These are phyloP conservation scores for Plebejus argus DNA, from an alignment of 2,888 invertebrate genomes.

Conservation along the genomic window DNA sequence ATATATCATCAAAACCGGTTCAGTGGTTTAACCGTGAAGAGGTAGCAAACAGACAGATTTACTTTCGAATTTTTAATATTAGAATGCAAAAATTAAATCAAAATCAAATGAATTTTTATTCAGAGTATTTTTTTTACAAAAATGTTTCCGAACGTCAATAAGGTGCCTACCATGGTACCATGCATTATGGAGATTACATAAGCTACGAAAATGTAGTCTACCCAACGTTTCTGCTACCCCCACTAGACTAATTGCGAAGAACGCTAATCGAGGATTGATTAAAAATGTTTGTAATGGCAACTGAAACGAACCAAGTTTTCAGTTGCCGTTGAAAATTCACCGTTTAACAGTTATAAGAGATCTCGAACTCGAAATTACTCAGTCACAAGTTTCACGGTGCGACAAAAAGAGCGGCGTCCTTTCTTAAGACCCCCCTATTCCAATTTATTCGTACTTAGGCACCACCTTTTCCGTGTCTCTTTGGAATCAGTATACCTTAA, in stretches of 20 bases:
- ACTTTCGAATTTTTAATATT: no score
- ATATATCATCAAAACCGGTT: no score
- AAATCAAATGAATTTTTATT: no score
- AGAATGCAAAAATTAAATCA: no score
- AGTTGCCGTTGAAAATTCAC: constrained; percentile 61
- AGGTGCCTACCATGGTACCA: no score
- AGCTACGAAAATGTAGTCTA: no score
- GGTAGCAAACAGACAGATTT: no score
- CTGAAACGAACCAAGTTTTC: constrained; percentile 26
- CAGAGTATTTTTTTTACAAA: no score
- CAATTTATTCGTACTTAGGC: constrained; percentile 62
- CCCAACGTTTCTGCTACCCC: neutral
- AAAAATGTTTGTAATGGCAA: constrained; percentile 37
- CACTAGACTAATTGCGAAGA: neutral
- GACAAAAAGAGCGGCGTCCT: constrained; percentile 41
- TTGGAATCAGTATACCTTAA: constrained; percentile 66
- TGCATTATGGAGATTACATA: no score
- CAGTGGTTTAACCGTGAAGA: no score
- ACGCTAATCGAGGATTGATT: constrained; percentile 36
- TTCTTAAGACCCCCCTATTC: constrained; percentile 49
- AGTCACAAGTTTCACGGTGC: constrained; percentile 43
- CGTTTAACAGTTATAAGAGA: constrained; percentile 42
- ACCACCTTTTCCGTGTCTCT: constrained; percentile 68
- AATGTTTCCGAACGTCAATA: no score
- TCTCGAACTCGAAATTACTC: constrained; percentile 39